Evolutionary conservation across 2,888 invertebrate species (phyloP), one percentile per base, ranked within the genome.

Genomic region (Eupeodes luniger): DNA sequence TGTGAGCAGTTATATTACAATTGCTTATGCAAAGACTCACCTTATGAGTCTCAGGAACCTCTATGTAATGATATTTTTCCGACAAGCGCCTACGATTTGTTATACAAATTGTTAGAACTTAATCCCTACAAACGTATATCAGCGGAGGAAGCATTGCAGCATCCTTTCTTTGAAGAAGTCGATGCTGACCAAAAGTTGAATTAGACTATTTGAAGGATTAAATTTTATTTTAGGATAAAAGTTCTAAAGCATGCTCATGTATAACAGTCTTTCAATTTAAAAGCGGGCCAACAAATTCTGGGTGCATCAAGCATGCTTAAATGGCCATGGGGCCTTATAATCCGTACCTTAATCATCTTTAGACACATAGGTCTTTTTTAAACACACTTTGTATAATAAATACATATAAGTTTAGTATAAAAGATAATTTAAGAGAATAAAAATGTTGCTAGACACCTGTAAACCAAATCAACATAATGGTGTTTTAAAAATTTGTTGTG

Each of bases 91-190:
- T 98, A 96, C 93, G 95, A 96, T 91, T 94, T 98, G 89, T 94
- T 97, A 80, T 94, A 94, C 89, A 95, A 94, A 74, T 94, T 98
- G 90, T 94, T 98, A 90, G 97, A 97, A 92, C 95, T 97, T n/a
- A 96, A 97, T 94, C 97, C 97, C n/a, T 94, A 94, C 91, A 94
- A 95, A 49, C 95, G 98, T 90, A 95, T 96, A 88, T 95, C 96
- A 11, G 98, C 98, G 47, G 95, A 95, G 19, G 95, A 95, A 81
- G 98, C 98, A 59, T 94, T 98, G 47, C 92, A 94, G 59, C 98
- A 98, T 94, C 95, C 96, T 70, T 98, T 97, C 94, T 95, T 98
- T 55, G 90, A 81, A 16, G 91, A 75, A 47, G 64, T 75, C 11
- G 70, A 85, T 51, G 59, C 70, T 34, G 55, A 57, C n/a, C 10